These are phyloP conservation scores for Scytalopus superciliaris DNA, from an alignment of 2,113 vertebrate genomes.

Conservation along the genomic window DNA sequence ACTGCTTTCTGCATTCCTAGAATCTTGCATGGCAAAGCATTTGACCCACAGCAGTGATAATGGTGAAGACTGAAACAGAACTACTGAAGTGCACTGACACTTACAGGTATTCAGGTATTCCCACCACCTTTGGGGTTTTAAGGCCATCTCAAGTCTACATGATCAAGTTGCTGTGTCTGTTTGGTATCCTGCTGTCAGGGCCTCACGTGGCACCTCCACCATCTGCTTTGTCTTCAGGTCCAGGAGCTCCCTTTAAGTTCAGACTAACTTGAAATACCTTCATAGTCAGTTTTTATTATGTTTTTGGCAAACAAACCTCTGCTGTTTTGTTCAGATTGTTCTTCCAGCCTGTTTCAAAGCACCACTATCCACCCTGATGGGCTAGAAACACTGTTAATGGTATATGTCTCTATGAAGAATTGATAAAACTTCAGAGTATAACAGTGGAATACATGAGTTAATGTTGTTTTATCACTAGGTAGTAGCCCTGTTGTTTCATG, in stretches of 20 bases:
- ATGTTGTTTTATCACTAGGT: not conserved
- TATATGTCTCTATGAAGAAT: not conserved
- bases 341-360: not conserved
- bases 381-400: not conserved
- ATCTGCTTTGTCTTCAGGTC: not conserved
- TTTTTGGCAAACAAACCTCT: not conserved
- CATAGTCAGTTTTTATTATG: not conserved
- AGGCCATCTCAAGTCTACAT: not conserved
- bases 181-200: not conserved
- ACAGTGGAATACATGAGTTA: not conserved
- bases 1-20: not conserved
- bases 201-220: not conserved
- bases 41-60: not conserved
- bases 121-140: not conserved
- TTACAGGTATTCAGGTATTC: not conserved
- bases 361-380: fast-evolving
- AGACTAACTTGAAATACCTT: not conserved
- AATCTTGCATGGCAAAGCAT: not conserved
- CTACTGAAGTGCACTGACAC: not conserved
- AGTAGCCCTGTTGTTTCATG: not conserved
- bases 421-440: not conserved
- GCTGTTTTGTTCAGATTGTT: not conserved
- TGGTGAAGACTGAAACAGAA: not conserved
- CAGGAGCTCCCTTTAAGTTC: not conserved
- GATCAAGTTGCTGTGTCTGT: not conserved